Percentiles rank a stretch among this genome's conserved stretches.
These are phyloP conservation scores for Lacanobia oleracea DNA, from an alignment of 2,888 invertebrate genomes.

Conservation along the genomic window DNA sequence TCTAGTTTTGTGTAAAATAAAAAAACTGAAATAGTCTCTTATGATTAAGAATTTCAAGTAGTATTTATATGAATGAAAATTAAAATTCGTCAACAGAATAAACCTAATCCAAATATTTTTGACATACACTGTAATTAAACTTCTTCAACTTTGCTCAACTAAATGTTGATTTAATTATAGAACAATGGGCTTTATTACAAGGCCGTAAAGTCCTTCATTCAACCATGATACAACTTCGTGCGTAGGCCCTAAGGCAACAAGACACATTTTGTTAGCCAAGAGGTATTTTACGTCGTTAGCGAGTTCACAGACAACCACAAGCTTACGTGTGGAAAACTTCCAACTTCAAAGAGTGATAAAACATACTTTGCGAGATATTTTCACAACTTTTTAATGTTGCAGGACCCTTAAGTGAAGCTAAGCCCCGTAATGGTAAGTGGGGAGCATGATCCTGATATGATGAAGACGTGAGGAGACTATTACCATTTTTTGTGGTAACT, in stretches of 20 bases:
- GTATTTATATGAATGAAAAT: slow-evolving; percentile 2
- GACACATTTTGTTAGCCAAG: slow-evolving; percentile 71
- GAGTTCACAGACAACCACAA: slow-evolving; percentile 76
- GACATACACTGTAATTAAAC: slow-evolving; percentile 39
- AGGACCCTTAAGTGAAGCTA: slow-evolving; percentile 81
- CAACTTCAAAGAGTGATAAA: slow-evolving; percentile 86
- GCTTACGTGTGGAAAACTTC: slow-evolving; percentile 81
- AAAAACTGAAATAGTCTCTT: slow-evolving; percentile 1
- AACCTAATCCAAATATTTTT: slow-evolving; percentile 38
- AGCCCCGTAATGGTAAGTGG: slow-evolving; percentile 82
- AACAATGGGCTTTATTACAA: slow-evolving; percentile 44
- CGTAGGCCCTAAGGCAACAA: slow-evolving; percentile 55
- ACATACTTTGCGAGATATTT: slow-evolving; percentile 82
- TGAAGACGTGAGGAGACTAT: slow-evolving; percentile 63
- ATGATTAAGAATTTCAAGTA: not conserved
- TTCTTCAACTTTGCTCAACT: slow-evolving; percentile 30
- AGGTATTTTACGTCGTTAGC: slow-evolving; percentile 81
- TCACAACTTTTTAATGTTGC: slow-evolving; percentile 86
- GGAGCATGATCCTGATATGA: slow-evolving; percentile 70
- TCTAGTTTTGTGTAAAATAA: slow-evolving; percentile 5
- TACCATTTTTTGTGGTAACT: slow-evolving; percentile 37
- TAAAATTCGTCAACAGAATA: slow-evolving; percentile 13
- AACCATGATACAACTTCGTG: slow-evolving; percentile 35
- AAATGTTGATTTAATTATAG: not conserved
- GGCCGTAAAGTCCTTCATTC: slow-evolving; percentile 29